Evolutionary conservation across 2,797 vertebrate species (phyloP).

Genomic region (Perodicticus potto): DNA sequence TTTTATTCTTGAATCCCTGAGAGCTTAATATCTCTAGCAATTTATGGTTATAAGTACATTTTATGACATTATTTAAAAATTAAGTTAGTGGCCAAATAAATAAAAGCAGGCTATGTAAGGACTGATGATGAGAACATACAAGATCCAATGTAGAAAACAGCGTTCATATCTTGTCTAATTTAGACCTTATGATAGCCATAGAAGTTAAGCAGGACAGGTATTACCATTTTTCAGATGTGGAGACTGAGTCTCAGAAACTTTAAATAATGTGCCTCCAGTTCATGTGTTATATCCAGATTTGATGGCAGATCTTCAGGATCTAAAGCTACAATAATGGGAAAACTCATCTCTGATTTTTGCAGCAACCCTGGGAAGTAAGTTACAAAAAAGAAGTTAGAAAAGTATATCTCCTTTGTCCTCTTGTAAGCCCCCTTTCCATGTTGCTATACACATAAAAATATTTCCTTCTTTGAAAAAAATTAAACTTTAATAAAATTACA

Average conservation of each 20-base stretch:
- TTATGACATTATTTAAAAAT: conserved; percentile 29
- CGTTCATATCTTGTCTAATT: neutral
- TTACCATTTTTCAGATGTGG: neutral
- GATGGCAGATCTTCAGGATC: neutral
- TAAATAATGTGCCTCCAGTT: neutral
- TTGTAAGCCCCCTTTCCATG: neutral
- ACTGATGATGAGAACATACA: neutral
- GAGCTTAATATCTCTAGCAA: neutral
- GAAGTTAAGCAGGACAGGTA: neutral
- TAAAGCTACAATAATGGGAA: neutral
- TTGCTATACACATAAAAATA: neutral
- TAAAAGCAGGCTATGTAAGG: neutral
- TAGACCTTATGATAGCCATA: neutral
- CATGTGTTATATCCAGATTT: neutral
- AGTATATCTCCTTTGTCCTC: neutral
- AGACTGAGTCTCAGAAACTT: conserved; percentile 27
- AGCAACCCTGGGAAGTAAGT: neutral
- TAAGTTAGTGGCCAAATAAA: neutral
- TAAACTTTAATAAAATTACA: neutral
- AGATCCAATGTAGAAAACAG: neutral
- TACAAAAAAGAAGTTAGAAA: conserved; percentile 37
- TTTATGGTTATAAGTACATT: neutral
- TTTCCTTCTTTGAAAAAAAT: neutral
- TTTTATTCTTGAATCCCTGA: conserved; percentile 20
- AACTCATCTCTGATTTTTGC: conserved; percentile 9